Percentiles rank a stretch among this genome's conserved stretches.
Evolutionary conservation across 2,888 invertebrate species (phyloP).

Genomic region (Microctonus aethiopoides): DNA sequence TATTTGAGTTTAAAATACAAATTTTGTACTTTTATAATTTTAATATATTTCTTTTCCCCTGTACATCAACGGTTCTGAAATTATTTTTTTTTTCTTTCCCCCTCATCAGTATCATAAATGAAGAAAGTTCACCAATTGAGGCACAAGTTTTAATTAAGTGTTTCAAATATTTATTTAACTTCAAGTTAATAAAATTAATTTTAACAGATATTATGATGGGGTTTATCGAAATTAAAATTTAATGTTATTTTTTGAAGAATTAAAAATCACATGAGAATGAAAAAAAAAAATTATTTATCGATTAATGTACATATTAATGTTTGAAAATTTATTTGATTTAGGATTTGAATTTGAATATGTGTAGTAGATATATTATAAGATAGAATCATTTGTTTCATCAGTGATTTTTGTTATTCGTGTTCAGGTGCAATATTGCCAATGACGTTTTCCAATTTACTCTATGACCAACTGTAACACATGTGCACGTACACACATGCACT

Average conservation of each 20-base stretch:
- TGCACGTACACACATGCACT: slow-evolving; percentile 19
- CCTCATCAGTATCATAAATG: background rate
- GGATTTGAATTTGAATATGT: too few relatives aligned
- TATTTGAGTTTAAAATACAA: background rate
- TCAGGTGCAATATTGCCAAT: slow-evolving; percentile 22
- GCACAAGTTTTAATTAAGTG: background rate
- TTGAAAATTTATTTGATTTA: too few relatives aligned
- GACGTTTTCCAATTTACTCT: slow-evolving; percentile 30
- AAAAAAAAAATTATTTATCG: too few relatives aligned
- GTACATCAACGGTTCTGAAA: background rate
- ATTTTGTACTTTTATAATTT: background rate
- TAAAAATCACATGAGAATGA: too few relatives aligned
- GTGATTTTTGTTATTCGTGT: background rate
- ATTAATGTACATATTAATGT: too few relatives aligned
- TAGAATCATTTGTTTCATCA: too few relatives aligned
- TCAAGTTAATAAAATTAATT: background rate
- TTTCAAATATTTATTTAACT: background rate
- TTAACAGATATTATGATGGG: background rate
- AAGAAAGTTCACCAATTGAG: background rate
- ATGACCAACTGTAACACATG: slow-evolving; percentile 25
- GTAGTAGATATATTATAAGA: too few relatives aligned
- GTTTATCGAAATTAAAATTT: background rate
- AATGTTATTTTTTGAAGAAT: too few relatives aligned
- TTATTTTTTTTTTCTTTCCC: background rate
- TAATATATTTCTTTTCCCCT: background rate